A percentile compares a stretch with the other conserved stretches of the same genome.
Conservation (phyloP, 2,113 vertebrate species). For the Siniperca chuatsi region DNA sequence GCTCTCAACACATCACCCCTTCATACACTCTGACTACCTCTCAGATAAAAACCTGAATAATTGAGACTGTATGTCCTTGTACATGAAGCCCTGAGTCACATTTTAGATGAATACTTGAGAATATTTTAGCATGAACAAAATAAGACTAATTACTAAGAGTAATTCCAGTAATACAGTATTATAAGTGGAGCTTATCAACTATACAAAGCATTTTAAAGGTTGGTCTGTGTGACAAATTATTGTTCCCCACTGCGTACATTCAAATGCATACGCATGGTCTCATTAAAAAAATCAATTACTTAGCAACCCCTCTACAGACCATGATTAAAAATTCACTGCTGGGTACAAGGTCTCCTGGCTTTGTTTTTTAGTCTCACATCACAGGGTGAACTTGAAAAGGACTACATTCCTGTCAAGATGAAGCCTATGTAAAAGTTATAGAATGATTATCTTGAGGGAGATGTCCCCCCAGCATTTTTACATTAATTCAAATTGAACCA, state of each 20-base stretch:
- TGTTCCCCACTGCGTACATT: slow-evolving; percentile 54
- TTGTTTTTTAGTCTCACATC: slow-evolving; percentile 65
- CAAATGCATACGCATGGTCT: slow-evolving; percentile 53
- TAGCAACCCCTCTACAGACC: slow-evolving; percentile 47
- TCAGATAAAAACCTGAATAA: slow-evolving; percentile 46
- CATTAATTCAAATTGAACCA: slow-evolving; percentile 37
- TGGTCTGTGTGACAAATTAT: slow-evolving; percentile 58
- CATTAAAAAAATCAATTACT: slow-evolving; percentile 72
- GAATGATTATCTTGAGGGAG: slow-evolving; percentile 22
- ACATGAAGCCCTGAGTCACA: slow-evolving; percentile 20
- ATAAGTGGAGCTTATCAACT: slow-evolving; percentile 30
- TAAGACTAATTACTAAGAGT: not conserved
- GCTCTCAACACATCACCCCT: slow-evolving; percentile 68
- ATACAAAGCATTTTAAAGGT: slow-evolving; percentile 33
- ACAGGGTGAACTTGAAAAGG: slow-evolving; percentile 56
- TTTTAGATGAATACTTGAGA: slow-evolving; percentile 22
- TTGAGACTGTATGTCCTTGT: slow-evolving; percentile 26
- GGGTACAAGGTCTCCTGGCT: slow-evolving; percentile 51
- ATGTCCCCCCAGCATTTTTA: slow-evolving; percentile 4
- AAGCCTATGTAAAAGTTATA: slow-evolving; percentile 40
- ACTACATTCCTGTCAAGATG: slow-evolving; percentile 62
- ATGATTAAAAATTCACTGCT: slow-evolving; percentile 65
- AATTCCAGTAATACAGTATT: not conserved
- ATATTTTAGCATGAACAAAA: slow-evolving; percentile 28
- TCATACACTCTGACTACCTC: slow-evolving; percentile 28